Percentiles rank a stretch among this genome's conserved stretches.
phyloP scores from a whole-genome alignment of 2,888 invertebrate species.

The Netelia melanura region DNA sequence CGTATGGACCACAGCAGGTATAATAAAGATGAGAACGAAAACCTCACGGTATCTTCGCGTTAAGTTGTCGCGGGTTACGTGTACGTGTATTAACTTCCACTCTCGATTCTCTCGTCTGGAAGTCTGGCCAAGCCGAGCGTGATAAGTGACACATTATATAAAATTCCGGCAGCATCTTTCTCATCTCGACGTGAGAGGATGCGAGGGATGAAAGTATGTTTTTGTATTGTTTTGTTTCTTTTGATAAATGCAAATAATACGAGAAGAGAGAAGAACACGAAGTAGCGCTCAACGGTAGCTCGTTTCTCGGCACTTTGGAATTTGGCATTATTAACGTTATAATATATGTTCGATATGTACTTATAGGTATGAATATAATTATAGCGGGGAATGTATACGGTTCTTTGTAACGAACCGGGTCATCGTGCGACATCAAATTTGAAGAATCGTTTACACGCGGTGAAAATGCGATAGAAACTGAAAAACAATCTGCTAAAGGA shows the following conservation, averaged over 20 bases:
- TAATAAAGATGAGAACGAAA: constrained; percentile 65
- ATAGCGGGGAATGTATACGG: background rate
- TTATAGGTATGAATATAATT: background rate
- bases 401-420: constrained; percentile 7
- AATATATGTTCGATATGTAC: background rate
- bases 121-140: constrained; percentile 68
- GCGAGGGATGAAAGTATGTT: constrained; percentile 24
- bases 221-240: constrained; percentile 55
- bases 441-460: constrained; percentile 10
- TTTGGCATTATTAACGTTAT: constrained; percentile 55
- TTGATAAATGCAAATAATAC: constrained; percentile 74
- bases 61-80: constrained; percentile 61
- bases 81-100: constrained; percentile 42
- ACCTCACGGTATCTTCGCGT: constrained; percentile 56
- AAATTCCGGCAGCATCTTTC: constrained; percentile 39
- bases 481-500: background rate
- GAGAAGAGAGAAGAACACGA: constrained; percentile 55
- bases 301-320: constrained; percentile 61
- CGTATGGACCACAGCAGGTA: constrained; percentile 53
- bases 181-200: background rate
- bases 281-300: constrained; percentile 69
- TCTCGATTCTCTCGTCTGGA: constrained; percentile 59
- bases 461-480: background rate
- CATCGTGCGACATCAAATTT: constrained; percentile 4
- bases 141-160: constrained; percentile 75